Percentiles rank a stretch among this genome's conserved stretches.
Conservation (phyloP, 30 jellyfish, hydroid and myxozoan species). For the Pseudorhiza aurosa region DNA sequence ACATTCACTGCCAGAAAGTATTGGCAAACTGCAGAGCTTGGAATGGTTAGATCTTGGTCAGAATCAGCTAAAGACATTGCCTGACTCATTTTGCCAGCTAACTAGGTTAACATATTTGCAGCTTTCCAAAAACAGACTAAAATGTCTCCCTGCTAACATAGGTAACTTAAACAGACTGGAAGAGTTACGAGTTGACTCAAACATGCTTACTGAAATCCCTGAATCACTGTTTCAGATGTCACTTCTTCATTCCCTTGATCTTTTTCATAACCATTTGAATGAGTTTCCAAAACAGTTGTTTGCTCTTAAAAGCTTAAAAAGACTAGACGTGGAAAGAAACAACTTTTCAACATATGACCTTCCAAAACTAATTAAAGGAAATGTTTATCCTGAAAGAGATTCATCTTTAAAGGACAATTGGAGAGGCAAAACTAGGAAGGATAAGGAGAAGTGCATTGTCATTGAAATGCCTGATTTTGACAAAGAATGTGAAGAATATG, state of each 20-base stretch:
- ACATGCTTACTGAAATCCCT: conserved; percentile 62
- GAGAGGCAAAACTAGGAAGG: conserved; percentile 87
- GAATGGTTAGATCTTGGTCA: conserved; percentile 95
- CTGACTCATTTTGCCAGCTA: conserved; percentile 77
- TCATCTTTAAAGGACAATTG: conserved; percentile 71
- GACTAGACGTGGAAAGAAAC: conserved; percentile 86
- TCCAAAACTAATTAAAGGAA: conserved; percentile 77
- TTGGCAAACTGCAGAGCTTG: conserved; percentile 67
- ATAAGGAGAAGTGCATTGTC: conserved; percentile 34
- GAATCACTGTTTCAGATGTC: conserved; percentile 49
- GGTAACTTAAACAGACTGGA: conserved; percentile 65
- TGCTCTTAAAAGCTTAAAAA: conserved; percentile 42
- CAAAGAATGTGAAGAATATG: conserved; percentile 11
- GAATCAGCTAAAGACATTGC: conserved; percentile 71
- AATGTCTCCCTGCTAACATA: conserved; percentile 62
- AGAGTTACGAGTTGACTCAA: conserved; percentile 81
- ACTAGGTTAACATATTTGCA: conserved; percentile 68
- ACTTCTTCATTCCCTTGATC: conserved; percentile 76
- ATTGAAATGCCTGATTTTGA: conserved; percentile 37
- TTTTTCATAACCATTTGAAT: conserved; percentile 70
- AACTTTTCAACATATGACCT: conserved; percentile 45
- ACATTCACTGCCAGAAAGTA: conserved; percentile 42
- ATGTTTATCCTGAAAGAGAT: conserved; percentile 86
- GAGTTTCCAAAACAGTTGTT: conserved; percentile 66
- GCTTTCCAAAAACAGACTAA: conserved; percentile 78